Conservation (phyloP, 2,797 vertebrate species). For the Bradypodion pumilum region DNA sequence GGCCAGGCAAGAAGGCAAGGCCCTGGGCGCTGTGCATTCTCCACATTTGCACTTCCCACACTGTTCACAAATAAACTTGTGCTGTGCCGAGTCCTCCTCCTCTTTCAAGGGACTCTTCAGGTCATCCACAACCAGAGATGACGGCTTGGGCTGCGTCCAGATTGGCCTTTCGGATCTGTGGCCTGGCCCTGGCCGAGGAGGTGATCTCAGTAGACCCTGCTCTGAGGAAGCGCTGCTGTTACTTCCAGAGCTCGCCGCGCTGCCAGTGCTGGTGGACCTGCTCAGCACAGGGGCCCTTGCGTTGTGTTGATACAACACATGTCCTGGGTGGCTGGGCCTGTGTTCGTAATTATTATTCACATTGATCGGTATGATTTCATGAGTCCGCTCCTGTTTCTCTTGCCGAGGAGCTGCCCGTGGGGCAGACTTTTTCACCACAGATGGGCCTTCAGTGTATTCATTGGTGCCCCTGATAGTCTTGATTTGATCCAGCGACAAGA, state of each 20-base stretch:
- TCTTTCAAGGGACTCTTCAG: conserved; percentile 85
- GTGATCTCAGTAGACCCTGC: conserved; percentile 86
- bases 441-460: conserved; percentile 94
- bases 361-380: conserved; percentile 91
- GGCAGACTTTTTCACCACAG: conserved; percentile 80
- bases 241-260: conserved; percentile 92
- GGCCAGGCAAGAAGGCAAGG: conserved; percentile 89
- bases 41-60: conserved; percentile 96
- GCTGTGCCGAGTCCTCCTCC: conserved; percentile 81
- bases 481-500: conserved; percentile 97
- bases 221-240: conserved; percentile 91
- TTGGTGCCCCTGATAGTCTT: conserved; percentile 94
- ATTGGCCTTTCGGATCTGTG: conserved; percentile 81
- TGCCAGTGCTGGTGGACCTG: conserved; percentile 93
- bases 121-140: conserved; percentile 77
- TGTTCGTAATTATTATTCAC: conserved; percentile 93
- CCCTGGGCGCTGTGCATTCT: conserved; percentile 90
- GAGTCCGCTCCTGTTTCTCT: conserved; percentile 92
- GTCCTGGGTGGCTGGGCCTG: conserved; percentile 74
- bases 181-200: conserved; percentile 74
- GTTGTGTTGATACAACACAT: conserved; percentile 66
- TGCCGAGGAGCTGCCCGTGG: conserved; percentile 81
- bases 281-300: conserved; percentile 83
- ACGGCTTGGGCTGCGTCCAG: conserved; percentile 89
- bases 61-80: conserved; percentile 93